phyloP scores from a whole-genome alignment of 2,888 invertebrate species.

The Drosophila borealis region DNA sequence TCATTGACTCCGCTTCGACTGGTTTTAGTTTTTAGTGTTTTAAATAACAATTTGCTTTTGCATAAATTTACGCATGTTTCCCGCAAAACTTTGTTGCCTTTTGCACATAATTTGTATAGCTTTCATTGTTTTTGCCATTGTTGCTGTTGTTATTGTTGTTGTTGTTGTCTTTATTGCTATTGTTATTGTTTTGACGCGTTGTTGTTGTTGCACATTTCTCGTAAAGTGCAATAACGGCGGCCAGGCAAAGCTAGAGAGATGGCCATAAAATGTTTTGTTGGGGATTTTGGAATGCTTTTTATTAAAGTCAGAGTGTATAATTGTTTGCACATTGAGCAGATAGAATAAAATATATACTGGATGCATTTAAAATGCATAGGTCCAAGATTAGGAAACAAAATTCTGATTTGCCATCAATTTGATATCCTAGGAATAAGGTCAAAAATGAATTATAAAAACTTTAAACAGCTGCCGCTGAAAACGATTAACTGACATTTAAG shows the following conservation, averaged over 20 bases:
- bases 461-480: background rate
- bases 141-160: slow-evolving; percentile 34
- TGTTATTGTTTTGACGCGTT: slow-evolving; percentile 50
- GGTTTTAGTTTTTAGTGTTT: slow-evolving; percentile 73
- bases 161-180: slow-evolving; percentile 47
- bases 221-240: slow-evolving; percentile 20
- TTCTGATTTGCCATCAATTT: too few species aligned
- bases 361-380: background rate
- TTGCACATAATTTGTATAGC: slow-evolving; percentile 55
- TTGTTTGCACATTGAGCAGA: slow-evolving; percentile 4
- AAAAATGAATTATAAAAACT: too few species aligned
- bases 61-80: slow-evolving; percentile 77
- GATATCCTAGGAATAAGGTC: too few species aligned
- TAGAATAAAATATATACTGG: background rate
- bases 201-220: slow-evolving; percentile 31
- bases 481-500: too few species aligned
- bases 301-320: slow-evolving; percentile 24
- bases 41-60: slow-evolving; percentile 79
- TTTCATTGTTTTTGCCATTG: slow-evolving; percentile 4
- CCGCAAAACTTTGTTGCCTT: slow-evolving; percentile 59
- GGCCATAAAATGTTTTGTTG: slow-evolving; percentile 18
- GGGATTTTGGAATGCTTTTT: slow-evolving; percentile 21
- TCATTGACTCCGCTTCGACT: slow-evolving; percentile 32
- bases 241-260: background rate
- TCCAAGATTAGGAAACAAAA: background rate